phyloP scores from a whole-genome alignment of 2,113 vertebrate species.

The Pandion haliaetus region DNA sequence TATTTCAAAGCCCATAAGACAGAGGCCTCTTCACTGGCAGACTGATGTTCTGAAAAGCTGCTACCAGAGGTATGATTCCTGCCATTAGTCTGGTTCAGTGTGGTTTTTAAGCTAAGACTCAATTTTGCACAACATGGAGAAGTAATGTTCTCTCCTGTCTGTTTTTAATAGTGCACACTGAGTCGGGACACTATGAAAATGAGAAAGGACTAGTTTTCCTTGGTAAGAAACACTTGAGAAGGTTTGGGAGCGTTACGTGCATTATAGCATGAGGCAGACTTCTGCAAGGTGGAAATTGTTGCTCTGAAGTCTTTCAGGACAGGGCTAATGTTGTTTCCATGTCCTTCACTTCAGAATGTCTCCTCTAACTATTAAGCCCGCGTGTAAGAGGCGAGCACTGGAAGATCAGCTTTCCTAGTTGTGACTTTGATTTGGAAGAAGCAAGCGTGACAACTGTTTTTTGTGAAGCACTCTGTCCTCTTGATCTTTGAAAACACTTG shows the following conservation, averaged over 20 bases:
- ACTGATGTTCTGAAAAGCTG: not conserved
- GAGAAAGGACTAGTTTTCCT: not conserved
- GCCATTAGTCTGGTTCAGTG: not conserved
- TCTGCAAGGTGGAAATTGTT: not conserved
- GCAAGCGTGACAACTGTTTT: fast-evolving
- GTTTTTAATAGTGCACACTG: not conserved
- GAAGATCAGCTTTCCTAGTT: not conserved
- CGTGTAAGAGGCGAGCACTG: fast-evolving
- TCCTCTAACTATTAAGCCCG: not conserved
- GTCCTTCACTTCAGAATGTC: not conserved
- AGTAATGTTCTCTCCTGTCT: not conserved
- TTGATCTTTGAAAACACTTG: not conserved
- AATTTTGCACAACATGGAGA: not conserved
- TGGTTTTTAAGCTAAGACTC: not conserved
- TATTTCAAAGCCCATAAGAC: not conserved
- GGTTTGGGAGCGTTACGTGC: not conserved
- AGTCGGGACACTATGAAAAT: not conserved
- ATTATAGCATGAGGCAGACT: not conserved
- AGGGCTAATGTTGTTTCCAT: not conserved
- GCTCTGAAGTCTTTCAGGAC: not conserved
- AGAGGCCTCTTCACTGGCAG: not conserved
- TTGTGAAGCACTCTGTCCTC: not conserved
- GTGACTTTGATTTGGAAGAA: not conserved
- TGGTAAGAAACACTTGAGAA: not conserved
- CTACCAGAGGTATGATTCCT: not conserved